Percentiles rank a stretch among this genome's conserved stretches.
Conservation (phyloP, 2,888 invertebrate species). For the Pachycephus smyrnensis region DNA sequence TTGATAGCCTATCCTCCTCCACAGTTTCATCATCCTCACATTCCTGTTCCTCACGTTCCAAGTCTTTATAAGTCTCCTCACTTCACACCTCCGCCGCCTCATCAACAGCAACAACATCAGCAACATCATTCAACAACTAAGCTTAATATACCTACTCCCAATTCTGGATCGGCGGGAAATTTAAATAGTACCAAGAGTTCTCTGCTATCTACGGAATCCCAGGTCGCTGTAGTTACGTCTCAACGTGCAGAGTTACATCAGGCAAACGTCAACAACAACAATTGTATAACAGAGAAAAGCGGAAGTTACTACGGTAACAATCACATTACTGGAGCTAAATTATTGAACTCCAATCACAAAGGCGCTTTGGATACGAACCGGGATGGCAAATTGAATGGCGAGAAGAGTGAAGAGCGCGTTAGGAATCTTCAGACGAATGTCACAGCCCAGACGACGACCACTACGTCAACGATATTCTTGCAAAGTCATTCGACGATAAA, state of each 20-base stretch:
- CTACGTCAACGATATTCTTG: neutral
- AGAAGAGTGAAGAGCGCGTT: neutral
- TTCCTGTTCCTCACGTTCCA: conserved; percentile 53
- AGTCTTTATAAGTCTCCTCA: conserved; percentile 55
- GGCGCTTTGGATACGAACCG: neutral
- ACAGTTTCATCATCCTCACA: conserved; percentile 56
- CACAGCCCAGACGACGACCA: conserved; percentile 1
- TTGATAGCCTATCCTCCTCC: conserved; percentile 43
- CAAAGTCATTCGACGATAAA: neutral
- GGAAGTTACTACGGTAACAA: conserved; percentile 38
- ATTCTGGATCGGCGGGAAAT: conserved; percentile 6
- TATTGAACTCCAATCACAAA: conserved; percentile 34
- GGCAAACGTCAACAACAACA: conserved; percentile 18
- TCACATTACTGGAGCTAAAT: conserved; percentile 25
- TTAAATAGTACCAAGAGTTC: conserved; percentile 14
- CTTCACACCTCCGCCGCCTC: conserved; percentile 38
- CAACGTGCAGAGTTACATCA: neutral
- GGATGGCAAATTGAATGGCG: neutral
- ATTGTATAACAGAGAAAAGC: conserved; percentile 25
- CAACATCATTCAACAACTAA: conserved; percentile 32
- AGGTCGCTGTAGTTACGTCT: neutral
- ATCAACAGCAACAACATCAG: conserved; percentile 36
- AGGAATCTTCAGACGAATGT: neutral
- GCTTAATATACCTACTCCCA: conserved; percentile 22
- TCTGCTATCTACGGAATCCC: neutral